Percentiles rank a stretch among this genome's conserved stretches.
phyloP scores from a whole-genome alignment of 2,888 invertebrate genomes.

The Abrostola triplasia region DNA sequence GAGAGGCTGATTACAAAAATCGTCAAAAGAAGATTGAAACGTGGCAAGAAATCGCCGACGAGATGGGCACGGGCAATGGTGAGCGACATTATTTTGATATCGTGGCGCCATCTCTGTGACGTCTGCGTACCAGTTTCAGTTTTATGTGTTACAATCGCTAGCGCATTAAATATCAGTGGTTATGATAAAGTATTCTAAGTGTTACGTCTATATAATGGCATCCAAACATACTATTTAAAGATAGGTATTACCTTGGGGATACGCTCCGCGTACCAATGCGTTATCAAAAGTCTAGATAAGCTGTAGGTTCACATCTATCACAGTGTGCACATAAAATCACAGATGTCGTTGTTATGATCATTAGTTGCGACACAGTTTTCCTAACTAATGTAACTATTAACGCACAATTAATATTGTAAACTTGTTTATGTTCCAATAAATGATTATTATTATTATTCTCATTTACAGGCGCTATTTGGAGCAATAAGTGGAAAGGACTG shows the following conservation, averaged over 20 bases:
- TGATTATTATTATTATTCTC: constrained; percentile 1
- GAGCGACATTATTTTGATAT: constrained; percentile 4
- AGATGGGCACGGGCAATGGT: constrained; percentile 40
- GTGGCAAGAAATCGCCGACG: constrained; percentile 40
- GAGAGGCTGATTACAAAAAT: constrained; percentile 39
- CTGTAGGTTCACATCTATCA: neutral
- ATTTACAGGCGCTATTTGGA: constrained; percentile 43
- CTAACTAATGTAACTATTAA: too few relatives aligned
- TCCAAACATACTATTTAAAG: too few relatives aligned
- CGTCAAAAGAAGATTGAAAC: constrained; percentile 30
- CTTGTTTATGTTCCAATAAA: too few relatives aligned
- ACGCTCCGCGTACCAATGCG: too few relatives aligned
- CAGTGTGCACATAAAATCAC: neutral
- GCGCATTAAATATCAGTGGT: too few relatives aligned
- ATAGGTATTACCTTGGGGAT: too few relatives aligned
- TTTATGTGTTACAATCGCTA: neutral
- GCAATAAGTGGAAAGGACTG: constrained; percentile 49
- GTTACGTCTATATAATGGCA: too few relatives aligned
- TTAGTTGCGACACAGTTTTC: too few relatives aligned
- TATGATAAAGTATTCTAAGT: too few relatives aligned
- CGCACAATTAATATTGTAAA: too few relatives aligned
- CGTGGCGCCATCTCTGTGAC: constrained; percentile 22
- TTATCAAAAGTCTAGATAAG: too few relatives aligned
- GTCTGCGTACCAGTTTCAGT: neutral
- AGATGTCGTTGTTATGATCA: neutral